Evolutionary conservation across 2,113 vertebrate species (phyloP), one percentile per base, ranked within the genome.

Genomic region (Rhinopomastus cyanomelas): DNA sequence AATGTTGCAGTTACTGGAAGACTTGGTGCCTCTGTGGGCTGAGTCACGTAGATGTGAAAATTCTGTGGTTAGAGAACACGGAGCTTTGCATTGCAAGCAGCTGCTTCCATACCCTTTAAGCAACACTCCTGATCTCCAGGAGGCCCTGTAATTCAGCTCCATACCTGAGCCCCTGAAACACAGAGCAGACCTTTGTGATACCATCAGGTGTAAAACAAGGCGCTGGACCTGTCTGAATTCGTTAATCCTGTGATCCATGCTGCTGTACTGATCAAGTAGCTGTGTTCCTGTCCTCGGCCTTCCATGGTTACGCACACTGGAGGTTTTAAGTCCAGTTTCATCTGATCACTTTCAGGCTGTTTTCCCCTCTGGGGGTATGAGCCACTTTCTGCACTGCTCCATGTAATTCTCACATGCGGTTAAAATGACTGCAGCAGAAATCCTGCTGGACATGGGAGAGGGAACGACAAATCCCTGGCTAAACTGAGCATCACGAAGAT

Each of bases 1-100:
- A 39, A 42, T 29, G 65, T 81, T 90, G 87, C 74, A 95, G 42
- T 92, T 94, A 94, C 91, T 94, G 94, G 91, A 88, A 92, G 76
- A 81, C 21, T 75, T 2, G 21, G 61, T 90, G 81, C 18, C 29
- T 23, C 7, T 66, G n/a, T 37, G 32, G 69, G 74, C 55, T 4
- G 46, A 92, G 71, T 92, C 84, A 85, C 62, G 79, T 84, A 5
- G 1, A 17, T 76, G 68, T 85, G 78, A 55, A 87, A 90, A 90
- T 19, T 29, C 11, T 55, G 61, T 61, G 77, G 95, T 68, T 78
- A 21, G 72, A 81, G 74, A 78, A 92, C 72, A 61, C 34, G 56
- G 80, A 93, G 90, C 57, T 56, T 34, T 13, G 27, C 11, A 10
- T 39, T 81, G 20, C 39, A 30, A 49, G 16, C 36, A 75, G 65